These are phyloP conservation scores for Ephydatia muelleri DNA, from an alignment of 37 sponge, comb jelly and placozoan species.

Conservation along the genomic window DNA sequence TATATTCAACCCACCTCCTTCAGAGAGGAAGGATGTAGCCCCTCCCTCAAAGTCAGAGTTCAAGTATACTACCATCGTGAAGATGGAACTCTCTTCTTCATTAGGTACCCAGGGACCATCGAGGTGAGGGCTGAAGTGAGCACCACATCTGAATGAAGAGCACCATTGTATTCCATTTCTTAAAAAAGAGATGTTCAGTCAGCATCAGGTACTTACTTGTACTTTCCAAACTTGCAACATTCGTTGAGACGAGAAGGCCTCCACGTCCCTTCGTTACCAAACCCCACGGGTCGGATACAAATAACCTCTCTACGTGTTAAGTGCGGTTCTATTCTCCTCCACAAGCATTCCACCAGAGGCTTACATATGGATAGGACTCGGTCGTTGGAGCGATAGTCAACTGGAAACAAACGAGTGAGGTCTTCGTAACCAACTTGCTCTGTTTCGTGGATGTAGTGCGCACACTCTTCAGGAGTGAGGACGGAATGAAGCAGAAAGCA, in stretches of 20 bases:
- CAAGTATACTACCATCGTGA: slow-evolving; percentile 41
- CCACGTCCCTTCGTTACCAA: slow-evolving; percentile 55
- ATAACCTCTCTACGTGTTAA: slow-evolving; percentile 39
- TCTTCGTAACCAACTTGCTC: slow-evolving; percentile 28
- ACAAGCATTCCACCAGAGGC: slow-evolving; percentile 28
- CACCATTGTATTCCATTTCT: too few relatives aligned
- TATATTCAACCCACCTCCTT: not conserved
- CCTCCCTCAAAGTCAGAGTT: slow-evolving; percentile 50
- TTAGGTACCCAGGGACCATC: slow-evolving; percentile 57
- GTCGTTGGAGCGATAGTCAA: slow-evolving; percentile 35
- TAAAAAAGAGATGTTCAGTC: too few relatives aligned
- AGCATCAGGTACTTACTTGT: slow-evolving; percentile 20
- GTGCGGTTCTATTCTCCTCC: slow-evolving; percentile 20
- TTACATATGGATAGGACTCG: slow-evolving; percentile 35
- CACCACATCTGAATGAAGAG: slow-evolving; percentile 5
- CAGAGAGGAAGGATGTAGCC: slow-evolving; percentile 26
- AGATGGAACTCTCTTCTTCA: slow-evolving; percentile 41
- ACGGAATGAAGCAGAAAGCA: slow-evolving; percentile 29
- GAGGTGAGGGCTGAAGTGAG: slow-evolving; percentile 43
- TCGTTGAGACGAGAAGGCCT: slow-evolving; percentile 44
- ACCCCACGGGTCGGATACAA: slow-evolving; percentile 35
- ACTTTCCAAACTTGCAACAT: slow-evolving; percentile 47
- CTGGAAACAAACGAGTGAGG: slow-evolving; percentile 22
- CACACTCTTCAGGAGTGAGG: slow-evolving; percentile 33
- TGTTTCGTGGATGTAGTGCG: slow-evolving; percentile 31